Evolutionary conservation across 2,888 invertebrate species (phyloP).

Genomic region (Apotomis betuletana): DNA sequence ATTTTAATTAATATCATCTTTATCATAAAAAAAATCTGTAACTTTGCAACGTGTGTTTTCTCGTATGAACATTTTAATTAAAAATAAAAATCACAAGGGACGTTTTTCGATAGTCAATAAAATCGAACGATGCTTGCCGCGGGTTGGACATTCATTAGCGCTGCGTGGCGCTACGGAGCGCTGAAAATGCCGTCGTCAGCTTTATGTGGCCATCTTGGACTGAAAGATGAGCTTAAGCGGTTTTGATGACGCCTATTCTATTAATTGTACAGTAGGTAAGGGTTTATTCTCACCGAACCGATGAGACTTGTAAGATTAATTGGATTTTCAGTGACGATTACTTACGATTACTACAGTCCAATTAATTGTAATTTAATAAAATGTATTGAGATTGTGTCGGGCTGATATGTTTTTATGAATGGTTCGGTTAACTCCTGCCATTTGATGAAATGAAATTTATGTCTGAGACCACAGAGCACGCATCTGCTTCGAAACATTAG

Average conservation of each 20-base stretch:
- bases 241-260: background rate
- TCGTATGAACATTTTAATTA: conserved; percentile 20
- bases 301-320: too few species aligned
- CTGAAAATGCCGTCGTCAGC: background rate
- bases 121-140: conserved; percentile 2
- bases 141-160: background rate
- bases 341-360: too few species aligned
- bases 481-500: too few species aligned
- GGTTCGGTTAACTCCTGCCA: too few species aligned
- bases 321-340: too few species aligned
- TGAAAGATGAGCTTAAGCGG: background rate
- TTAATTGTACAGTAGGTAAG: background rate
- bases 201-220: conserved; percentile 1
- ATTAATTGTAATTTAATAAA: too few species aligned
- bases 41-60: background rate
- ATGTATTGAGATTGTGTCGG: too few species aligned
- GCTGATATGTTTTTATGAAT: too few species aligned
- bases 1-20: conserved; percentile 9
- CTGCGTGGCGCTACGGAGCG: background rate
- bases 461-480: too few species aligned
- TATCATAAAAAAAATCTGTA: background rate
- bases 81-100: conserved; percentile 4
- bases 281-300: too few species aligned
- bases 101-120: conserved; percentile 19
- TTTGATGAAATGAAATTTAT: too few species aligned